phyloP scores from a whole-genome alignment of 2,797 vertebrate species.

The Pitangus sulphuratus region DNA sequence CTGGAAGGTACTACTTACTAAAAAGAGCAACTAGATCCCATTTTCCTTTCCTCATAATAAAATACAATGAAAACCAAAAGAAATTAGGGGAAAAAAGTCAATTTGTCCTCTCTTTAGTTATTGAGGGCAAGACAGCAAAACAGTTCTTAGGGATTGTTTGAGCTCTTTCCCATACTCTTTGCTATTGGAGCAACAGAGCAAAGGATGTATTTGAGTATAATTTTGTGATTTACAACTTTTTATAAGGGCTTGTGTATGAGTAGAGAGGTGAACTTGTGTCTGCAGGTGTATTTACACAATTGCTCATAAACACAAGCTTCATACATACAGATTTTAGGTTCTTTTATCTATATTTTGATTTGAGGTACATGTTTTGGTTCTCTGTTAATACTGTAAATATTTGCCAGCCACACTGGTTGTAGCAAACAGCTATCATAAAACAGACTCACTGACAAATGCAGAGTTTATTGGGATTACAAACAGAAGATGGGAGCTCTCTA shows the following conservation, averaged over 20 bases:
- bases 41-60: not conserved
- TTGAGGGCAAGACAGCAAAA: not conserved
- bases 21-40: not conserved
- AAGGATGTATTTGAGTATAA: not conserved
- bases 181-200: not conserved
- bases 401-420: not conserved
- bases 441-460: not conserved
- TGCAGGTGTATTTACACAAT: not conserved
- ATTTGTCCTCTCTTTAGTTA: not conserved
- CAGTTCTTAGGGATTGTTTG: not conserved
- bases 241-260: not conserved
- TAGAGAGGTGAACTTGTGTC: not conserved
- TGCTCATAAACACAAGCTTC: not conserved
- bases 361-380: not conserved
- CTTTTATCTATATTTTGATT: not conserved
- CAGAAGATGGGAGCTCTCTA: not conserved
- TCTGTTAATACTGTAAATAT: not conserved
- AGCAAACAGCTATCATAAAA: not conserved
- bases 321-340: not conserved
- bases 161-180: not conserved
- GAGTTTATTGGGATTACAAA: not conserved
- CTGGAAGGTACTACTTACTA: not conserved
- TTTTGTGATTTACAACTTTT: not conserved
- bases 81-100: not conserved
- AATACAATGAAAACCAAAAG: not conserved